phyloP scores from a whole-genome alignment of 1,140 invertebrate species.

The Danaus plexippus region DNA sequence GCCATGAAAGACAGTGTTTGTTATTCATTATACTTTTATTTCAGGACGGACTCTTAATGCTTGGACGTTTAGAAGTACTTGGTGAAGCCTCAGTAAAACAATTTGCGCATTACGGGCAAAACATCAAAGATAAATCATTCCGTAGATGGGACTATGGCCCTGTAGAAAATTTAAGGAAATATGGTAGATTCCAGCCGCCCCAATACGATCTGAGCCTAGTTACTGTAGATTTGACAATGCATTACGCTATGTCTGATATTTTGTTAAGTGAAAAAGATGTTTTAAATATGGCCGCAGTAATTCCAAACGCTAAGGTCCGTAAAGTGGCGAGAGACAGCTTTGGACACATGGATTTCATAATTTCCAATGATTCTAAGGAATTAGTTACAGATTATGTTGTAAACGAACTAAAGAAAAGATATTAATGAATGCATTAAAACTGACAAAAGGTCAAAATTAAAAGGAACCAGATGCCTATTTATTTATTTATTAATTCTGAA shows the following conservation, averaged over 20 bases:
- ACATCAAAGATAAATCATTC: slow-evolving; percentile 44
- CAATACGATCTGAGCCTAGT: slow-evolving; percentile 37
- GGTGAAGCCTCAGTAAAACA: slow-evolving; percentile 47
- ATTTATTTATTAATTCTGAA: too few relatives aligned
- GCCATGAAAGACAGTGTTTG: too few relatives aligned
- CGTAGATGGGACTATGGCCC: slow-evolving; percentile 39
- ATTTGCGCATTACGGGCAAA: slow-evolving; percentile 51
- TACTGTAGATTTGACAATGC: slow-evolving; percentile 39
- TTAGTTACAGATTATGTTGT: slow-evolving; percentile 38
- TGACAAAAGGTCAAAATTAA: too few relatives aligned
- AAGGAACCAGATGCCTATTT: too few relatives aligned
- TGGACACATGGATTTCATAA: slow-evolving; percentile 39
- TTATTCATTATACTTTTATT: background rate
- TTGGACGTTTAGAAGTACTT: slow-evolving; percentile 16
- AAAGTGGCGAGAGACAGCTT: slow-evolving; percentile 41
- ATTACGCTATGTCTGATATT: slow-evolving; percentile 45
- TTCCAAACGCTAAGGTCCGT: slow-evolving; percentile 35
- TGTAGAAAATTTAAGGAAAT: slow-evolving; percentile 27
- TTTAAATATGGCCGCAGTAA: slow-evolving; percentile 39
- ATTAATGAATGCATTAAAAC: too few relatives aligned
- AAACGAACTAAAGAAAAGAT: slow-evolving; percentile 10
- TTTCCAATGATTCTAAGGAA: slow-evolving; percentile 35
- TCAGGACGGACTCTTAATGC: slow-evolving; percentile 6
- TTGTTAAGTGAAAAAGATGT: slow-evolving; percentile 49
- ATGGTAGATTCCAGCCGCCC: slow-evolving; percentile 34